Base-by-base conservation (phyloP, 2,888 invertebrate species). In the Cordilura impudica region DNA sequence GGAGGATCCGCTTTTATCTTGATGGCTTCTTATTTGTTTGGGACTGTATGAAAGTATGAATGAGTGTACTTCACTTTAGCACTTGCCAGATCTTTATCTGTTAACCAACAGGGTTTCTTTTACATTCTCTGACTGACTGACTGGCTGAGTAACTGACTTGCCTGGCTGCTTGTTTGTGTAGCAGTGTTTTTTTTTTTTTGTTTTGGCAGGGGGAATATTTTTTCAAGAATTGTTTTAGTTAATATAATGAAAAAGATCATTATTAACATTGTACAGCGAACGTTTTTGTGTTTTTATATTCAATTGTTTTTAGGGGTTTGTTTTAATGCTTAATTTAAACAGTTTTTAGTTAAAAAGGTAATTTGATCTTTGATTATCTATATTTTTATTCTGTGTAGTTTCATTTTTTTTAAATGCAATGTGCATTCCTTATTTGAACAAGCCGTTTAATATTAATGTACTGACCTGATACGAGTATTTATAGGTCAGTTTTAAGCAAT, bases 211-310 rank as follows among this genome's bases (percentile, higher is more conserved):
- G 63, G 39, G 56, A 49, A 39, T 18, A 54, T 39, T 54, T 70
- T 10, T 51, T 26, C 26, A 54, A 39, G 16, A 56, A 78, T 19
- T 53, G 26, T 61, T 56, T 73, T 31, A 65, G 70, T 67, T 86
- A 87, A 87, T 87, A 82, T 84, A 87, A 87, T 87, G 84, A 87
- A 88, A 87, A 87, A 85, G 86, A 87, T 88, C 88, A 87, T 87
- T 84, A 87, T 87, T 87, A 84, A 84, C 82, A 82, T n/a, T n/a
- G n/a, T 65, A 67, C 60, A 43, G 0, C 16, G 14, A 29, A n/a
- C 47, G 43, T 35, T 58, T 12, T 58, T 51, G 19, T 29, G 21
- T 63, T 58, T 49, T 49, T 16, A 6, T 18, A 61, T 43, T 45
- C 35, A 69, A 56, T 73, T 69, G 56, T 67, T 66, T 61, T 78